Conservation (phyloP, 2,113 vertebrate genomes). For the Formicarius rufipectus region DNA sequence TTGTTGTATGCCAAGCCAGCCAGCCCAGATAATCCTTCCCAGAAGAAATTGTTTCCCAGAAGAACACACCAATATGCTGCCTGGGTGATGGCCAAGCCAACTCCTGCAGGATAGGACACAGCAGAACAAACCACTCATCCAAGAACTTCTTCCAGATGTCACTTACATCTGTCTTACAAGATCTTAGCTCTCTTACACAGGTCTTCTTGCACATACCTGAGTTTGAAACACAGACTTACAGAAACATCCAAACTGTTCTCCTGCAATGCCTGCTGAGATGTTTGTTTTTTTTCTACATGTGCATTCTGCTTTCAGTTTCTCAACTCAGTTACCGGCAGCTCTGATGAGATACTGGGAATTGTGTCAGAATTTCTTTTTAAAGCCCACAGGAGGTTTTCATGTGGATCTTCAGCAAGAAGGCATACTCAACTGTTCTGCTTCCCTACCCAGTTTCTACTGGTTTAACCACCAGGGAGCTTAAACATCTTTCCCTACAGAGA, state of each 20-base stretch:
- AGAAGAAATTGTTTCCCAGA: background rate
- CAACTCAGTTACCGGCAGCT: background rate
- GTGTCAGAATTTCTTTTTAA: background rate
- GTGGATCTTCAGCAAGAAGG: background rate
- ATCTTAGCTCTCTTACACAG: background rate
- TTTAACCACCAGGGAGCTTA: background rate
- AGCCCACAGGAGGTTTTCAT: background rate
- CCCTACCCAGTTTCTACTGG: background rate
- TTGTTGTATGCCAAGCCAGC: background rate
- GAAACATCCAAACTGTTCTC: background rate
- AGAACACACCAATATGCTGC: background rate
- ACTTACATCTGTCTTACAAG: too few relatives aligned
- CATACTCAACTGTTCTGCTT: background rate
- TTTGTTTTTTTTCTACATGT: background rate
- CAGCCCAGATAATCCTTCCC: background rate
- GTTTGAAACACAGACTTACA: background rate
- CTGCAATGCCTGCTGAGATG: fast-evolving
- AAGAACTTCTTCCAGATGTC: background rate
- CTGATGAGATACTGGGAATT: background rate
- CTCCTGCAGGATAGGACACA: background rate
- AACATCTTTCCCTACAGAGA: background rate
- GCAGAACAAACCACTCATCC: background rate
- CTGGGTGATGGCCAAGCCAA: background rate
- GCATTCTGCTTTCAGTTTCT: background rate
- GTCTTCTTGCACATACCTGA: background rate